A percentile compares a stretch with the other conserved stretches of the same genome.
Conservation (phyloP, 2,888 invertebrate species). For the Glyphotaelius pellucidus region DNA sequence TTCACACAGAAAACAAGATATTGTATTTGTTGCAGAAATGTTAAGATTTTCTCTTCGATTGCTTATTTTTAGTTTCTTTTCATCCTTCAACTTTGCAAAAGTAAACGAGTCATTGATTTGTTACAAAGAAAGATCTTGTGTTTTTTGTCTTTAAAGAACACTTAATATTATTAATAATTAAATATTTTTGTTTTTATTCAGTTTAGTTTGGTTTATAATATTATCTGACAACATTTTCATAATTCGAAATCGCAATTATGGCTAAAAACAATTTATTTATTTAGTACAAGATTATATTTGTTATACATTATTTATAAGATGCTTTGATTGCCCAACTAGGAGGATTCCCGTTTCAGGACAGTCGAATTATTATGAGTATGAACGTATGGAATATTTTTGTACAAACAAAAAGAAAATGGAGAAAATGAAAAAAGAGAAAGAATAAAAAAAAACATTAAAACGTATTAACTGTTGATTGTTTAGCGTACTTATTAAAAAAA, state of each 20-base stretch:
- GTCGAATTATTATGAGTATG: no score
- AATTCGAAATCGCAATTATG: background rate
- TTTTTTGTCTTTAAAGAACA: background rate
- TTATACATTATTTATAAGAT: no score
- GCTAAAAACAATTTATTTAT: background rate
- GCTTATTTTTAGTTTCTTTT: background rate
- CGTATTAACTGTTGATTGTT: no score
- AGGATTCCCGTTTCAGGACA: no score
- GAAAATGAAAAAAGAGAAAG: no score
- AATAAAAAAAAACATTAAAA: no score
- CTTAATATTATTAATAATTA: background rate
- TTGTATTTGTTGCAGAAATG: conserved; percentile 14
- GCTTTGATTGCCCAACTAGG: no score
- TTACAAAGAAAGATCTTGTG: background rate
- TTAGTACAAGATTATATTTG: no score
- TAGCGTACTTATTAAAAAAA: no score
- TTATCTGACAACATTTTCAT: background rate
- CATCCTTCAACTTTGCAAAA: background rate
- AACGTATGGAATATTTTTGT: no score
- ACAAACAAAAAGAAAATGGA: no score
- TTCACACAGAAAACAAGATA: conserved; percentile 8
- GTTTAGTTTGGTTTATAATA: background rate
- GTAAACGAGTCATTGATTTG: background rate
- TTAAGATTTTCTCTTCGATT: background rate
- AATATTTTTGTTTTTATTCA: background rate